phyloP scores from a whole-genome alignment of 1,140 invertebrate species.

The Globodera rostochiensis region DNA sequence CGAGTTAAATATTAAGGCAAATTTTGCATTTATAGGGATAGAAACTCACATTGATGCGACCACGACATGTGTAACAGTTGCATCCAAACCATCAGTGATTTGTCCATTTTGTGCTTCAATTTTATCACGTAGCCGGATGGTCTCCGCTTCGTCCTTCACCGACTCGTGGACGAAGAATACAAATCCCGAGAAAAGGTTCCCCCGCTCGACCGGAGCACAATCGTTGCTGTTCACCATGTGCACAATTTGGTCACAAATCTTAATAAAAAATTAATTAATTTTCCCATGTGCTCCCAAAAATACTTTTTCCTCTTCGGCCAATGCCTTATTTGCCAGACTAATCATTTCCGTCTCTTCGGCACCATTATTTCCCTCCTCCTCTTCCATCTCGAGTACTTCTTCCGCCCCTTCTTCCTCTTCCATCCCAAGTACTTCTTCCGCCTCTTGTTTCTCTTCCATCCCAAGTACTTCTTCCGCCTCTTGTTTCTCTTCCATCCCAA shows the following conservation, averaged over 20 bases:
- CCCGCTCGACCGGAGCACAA: constrained; percentile 2
- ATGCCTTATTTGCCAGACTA: neutral
- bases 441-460: constrained; percentile 25
- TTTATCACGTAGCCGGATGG: constrained; percentile 28
- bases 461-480: neutral
- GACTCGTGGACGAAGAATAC: constrained; percentile 26
- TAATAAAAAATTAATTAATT: neutral
- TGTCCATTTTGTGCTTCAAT: constrained; percentile 37
- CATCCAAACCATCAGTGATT: constrained; percentile 26
- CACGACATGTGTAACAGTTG: constrained; percentile 42
- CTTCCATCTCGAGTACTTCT: constrained; percentile 3
- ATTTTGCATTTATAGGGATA: constrained; percentile 17
- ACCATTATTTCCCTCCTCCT: constrained; percentile 10
- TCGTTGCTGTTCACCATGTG: constrained; percentile 5
- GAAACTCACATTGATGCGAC: constrained; percentile 40
- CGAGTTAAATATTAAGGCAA: no score
- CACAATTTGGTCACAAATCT: constrained; percentile 10
- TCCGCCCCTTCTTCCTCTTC: constrained; percentile 17
- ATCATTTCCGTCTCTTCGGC: constrained; percentile 9
- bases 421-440: neutral
- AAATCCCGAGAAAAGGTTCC: constrained; percentile 30
- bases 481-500: constrained; percentile 19
- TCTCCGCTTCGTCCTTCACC: neutral
- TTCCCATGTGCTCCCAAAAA: neutral
- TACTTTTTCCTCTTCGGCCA: neutral